Percentiles rank a stretch among this genome's conserved stretches.
These are phyloP conservation scores for Potamarius usumacintae DNA, from an alignment of 2,113 vertebrate genomes.

Conservation along the genomic window DNA sequence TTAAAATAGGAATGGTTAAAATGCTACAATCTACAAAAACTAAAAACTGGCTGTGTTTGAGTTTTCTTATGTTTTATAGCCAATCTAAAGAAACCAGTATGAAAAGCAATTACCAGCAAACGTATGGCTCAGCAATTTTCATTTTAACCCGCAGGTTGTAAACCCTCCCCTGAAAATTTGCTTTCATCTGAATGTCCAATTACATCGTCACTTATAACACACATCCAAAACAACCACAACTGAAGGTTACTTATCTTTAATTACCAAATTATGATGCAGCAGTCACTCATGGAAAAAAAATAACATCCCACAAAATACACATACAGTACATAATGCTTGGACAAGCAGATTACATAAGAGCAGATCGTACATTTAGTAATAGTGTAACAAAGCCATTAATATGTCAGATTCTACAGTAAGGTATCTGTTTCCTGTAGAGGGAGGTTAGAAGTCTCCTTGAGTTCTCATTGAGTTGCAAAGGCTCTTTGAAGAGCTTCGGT, in stretches of 20 bases:
- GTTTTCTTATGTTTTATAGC: conserved; percentile 1
- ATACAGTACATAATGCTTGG: neutral
- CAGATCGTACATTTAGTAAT: neutral
- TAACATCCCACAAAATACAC: conserved; percentile 3
- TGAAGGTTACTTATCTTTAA: conserved; percentile 14
- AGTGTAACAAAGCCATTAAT: conserved; percentile 21
- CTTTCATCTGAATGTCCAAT: conserved; percentile 25
- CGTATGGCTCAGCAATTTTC: neutral
- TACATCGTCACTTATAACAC: neutral
- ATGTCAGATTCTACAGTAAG: neutral
- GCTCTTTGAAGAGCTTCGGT: conserved; percentile 39
- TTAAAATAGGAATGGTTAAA: neutral
- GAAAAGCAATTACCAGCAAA: conserved; percentile 7
- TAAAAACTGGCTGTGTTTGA: neutral
- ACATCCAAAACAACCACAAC: conserved; percentile 19
- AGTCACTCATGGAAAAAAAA: neutral
- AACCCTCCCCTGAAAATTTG: neutral
- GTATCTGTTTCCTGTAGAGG: conserved; percentile 11
- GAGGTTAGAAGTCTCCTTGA: conserved; percentile 13
- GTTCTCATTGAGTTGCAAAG: conserved; percentile 16
- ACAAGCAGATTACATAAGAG: conserved; percentile 3
- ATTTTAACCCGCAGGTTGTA: neutral
- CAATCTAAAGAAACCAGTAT: conserved; percentile 1
- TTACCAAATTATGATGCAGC: conserved; percentile 4
- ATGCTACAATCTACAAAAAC: neutral